Evolutionary conservation across 1,140 invertebrate genomes (phyloP), one percentile per base, ranked within the genome.

Genomic region (Berghia stephanieae): DNA sequence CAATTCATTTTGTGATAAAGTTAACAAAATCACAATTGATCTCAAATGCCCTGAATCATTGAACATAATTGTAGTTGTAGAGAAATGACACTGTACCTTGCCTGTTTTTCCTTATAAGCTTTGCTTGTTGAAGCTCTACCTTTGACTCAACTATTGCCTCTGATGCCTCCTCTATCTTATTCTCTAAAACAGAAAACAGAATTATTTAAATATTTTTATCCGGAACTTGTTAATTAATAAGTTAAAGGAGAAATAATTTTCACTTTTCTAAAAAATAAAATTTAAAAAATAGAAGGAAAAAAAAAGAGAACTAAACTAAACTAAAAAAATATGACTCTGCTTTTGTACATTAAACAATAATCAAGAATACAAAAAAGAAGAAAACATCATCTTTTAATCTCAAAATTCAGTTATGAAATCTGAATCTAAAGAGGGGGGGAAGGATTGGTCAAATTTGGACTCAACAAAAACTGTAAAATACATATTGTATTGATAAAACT

Each of bases 81-180:
- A 24, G 1, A 79, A 40, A 72, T 2, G 2, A 5, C 2, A 71
- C 36, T 27, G 42, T 75, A 90, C 89, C 87, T 88, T 90, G 89
- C 85, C 95, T 92, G 88, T 98, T 96, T 86, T 96, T 96, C 2
- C 96, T 92, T 27, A 91, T 88, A 76, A 88, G 80, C 70, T 89
- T 89, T 36, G 90, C 90, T 63, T 88, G 75, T 57, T 86, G 83
- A 38, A 91, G 78, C 79, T 91, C 90, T 72, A 83, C 76, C 79
- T 91, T 91, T 68, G 88, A 86, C 73, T 88, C 86, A 42, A 78
- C 57, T 46, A 88, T 89, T 52, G 85, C 84, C 16, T 79, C 76
- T 60, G 81, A 82, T 36, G 87, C 87, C 78, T 84, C 83, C 60
- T 83, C 66, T 34, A 88, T 88, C 73, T 83, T 84, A 8, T 83